Evolutionary conservation across 2,113 vertebrate species (phyloP).

Genomic region (Callithrix jacchus): DNA sequence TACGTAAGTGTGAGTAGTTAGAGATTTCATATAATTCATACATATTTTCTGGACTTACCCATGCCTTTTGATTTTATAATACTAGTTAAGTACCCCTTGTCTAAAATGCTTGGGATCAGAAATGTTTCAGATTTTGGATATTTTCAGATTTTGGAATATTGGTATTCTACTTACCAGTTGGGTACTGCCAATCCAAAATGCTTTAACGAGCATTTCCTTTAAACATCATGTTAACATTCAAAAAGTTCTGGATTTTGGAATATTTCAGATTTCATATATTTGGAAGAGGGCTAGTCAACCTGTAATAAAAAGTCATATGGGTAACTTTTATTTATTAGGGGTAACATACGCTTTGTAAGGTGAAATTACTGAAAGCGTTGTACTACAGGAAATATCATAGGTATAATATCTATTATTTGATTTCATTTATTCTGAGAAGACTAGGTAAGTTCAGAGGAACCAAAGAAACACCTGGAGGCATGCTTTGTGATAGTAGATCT

Average conservation of each 20-base stretch:
- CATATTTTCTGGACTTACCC: background rate
- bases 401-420: background rate
- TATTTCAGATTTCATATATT: background rate
- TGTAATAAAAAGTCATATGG: background rate
- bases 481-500: background rate
- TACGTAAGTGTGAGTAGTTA: background rate
- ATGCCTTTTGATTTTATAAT: constrained; percentile 15
- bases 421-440: constrained; percentile 44
- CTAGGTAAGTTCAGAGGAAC: background rate
- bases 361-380: constrained; percentile 1
- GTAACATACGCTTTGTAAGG: background rate
- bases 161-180: background rate
- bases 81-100: background rate
- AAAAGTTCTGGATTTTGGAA: background rate
- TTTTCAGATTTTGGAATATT: background rate
- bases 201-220: background rate
- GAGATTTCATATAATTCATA: background rate
- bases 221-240: background rate
- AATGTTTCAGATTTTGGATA: background rate
- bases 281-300: background rate
- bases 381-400: background rate
- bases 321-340: background rate
- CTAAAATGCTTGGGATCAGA: background rate
- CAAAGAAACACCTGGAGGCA: background rate
- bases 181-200: background rate